phyloP scores from a whole-genome alignment of 2,113 vertebrate species.

The Malaclemys terrapin region DNA sequence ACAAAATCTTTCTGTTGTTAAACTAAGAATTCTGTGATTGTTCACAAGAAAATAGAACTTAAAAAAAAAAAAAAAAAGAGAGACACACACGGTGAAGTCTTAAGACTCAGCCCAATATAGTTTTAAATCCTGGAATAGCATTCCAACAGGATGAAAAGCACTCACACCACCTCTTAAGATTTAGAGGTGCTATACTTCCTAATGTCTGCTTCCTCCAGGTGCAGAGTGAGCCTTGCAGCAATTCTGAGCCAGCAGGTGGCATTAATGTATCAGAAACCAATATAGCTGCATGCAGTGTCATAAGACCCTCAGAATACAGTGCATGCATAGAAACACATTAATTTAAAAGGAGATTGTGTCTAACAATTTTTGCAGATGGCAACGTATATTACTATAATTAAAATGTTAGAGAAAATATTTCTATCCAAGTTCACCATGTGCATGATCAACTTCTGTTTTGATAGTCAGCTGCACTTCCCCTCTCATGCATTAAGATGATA shows the following conservation, averaged over 20 bases:
- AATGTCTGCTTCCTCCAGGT: constrained; percentile 35
- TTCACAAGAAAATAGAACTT: neutral
- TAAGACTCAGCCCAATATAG: neutral
- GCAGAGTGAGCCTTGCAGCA: neutral
- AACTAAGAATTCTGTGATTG: neutral
- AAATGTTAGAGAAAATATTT: neutral
- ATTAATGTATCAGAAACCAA: neutral
- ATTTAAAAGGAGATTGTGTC: neutral
- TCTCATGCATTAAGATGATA: neutral
- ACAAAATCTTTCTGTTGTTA: neutral
- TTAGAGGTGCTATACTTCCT: neutral
- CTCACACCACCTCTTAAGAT: neutral
- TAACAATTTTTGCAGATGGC: neutral
- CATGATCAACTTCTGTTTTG: neutral
- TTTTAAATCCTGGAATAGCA: neutral
- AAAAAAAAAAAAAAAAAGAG: neutral
- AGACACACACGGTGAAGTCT: neutral
- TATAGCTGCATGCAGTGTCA: neutral
- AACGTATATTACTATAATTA: neutral
- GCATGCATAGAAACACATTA: neutral
- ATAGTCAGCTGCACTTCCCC: neutral
- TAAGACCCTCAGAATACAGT: neutral
- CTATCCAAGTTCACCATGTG: neutral
- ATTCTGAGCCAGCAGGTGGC: constrained; percentile 19
- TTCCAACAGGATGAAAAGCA: neutral